Evolutionary conservation across 2,797 vertebrate species (phyloP).

Genomic region (Anableps anableps): DNA sequence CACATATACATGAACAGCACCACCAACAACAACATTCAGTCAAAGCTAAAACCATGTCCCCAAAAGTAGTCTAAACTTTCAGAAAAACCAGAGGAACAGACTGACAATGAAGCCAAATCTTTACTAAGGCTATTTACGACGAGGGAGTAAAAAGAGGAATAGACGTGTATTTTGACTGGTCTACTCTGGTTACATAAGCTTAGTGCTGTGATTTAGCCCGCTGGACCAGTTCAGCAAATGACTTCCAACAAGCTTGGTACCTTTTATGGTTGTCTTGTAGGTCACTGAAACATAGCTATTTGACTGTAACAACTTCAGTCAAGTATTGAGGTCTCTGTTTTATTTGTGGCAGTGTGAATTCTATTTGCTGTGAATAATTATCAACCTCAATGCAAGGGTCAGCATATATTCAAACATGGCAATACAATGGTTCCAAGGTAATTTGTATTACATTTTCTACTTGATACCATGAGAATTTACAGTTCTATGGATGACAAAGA

Average conservation of each 20-base stretch:
- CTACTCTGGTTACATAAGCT: neutral
- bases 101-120: neutral
- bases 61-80: neutral
- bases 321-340: neutral
- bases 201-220: neutral
- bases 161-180: neutral
- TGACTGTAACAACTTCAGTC: neutral
- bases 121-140: neutral
- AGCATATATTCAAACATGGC: neutral
- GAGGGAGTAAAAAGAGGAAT: neutral
- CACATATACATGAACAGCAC: neutral
- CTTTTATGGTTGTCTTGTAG: neutral
- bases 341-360: neutral
- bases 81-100: neutral
- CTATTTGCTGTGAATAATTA: neutral
- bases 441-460: neutral
- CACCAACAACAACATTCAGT: neutral
- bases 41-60: neutral
- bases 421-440: neutral
- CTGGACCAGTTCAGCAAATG: neutral
- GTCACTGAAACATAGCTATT: neutral
- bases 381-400: neutral
- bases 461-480: neutral
- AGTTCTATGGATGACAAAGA: neutral
- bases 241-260: neutral